Evolutionary conservation across 2,797 vertebrate genomes (phyloP), one percentile per base, ranked within the genome.

Genomic region (Brachymystax lenok): DNA sequence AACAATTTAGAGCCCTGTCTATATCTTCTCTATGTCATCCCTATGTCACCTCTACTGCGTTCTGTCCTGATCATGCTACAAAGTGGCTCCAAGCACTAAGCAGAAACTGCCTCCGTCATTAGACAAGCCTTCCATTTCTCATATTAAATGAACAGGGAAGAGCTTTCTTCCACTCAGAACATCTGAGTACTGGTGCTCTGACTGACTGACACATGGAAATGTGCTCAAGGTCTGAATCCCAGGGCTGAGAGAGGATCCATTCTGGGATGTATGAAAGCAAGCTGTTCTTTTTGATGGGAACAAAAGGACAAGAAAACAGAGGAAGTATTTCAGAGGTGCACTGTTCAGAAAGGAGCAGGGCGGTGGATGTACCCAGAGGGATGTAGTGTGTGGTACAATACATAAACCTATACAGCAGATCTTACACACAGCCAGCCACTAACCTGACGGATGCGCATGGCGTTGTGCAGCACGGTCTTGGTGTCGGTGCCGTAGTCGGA

Each of bases 371-470:
- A 12, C 59, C 59, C n/a, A 63, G 59, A 21, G n/a, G 59, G 59
- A 61, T 10, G n/a, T 12, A 61, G 24, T 63, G 59, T 24, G 10
- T 5, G 17, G 7, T 63, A 63, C 12, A 24, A 10, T 24, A 63
- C 59, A 24, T 63, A n/a, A 63, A 63, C 21, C 21, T 24, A 17
- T 21, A 63, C 21, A 63, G 24, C 17, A 5, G 24, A 52, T n/a
- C 50, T 2, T 6, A 72, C 40, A 64, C 63, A 68, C 40, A 46
- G 33, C 0, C 33, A 35, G 33, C 33, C 52, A 66, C 6, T 8
- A 92, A 99, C 98, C 97, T 99, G 98, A 85, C 97, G 99, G 87
- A 99, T 93, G 87, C 98, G 94, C 79, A 99, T 95, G 68, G 97
- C 93, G 80, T 99, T 98, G 93, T 99, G 98, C 91, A 99, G 90